Conservation (phyloP, 2,888 invertebrate species). For the Sarcophaga variegata region DNA sequence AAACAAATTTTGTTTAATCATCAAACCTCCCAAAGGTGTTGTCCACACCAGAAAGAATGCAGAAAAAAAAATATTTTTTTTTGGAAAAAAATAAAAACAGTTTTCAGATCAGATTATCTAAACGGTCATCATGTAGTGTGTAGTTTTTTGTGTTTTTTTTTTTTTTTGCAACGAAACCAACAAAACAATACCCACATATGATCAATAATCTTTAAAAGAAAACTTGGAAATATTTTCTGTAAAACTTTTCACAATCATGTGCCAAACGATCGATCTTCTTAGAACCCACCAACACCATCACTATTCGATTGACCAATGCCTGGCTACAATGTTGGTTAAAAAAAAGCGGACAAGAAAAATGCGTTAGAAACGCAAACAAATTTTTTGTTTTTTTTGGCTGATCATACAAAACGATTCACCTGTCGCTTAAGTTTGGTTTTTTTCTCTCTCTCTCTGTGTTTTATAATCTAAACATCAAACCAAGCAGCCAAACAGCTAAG, state of each 20-base stretch:
- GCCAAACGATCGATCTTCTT: conserved; percentile 68
- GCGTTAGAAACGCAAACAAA: conserved; percentile 62
- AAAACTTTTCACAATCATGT: conserved; percentile 66
- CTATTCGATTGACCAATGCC: no score
- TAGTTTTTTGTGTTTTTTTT: conserved; percentile 10
- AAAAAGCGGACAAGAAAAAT: conserved; percentile 61
- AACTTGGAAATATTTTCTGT: conserved; percentile 51
- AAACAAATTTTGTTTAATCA: conserved; percentile 46
- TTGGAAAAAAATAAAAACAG: conserved; percentile 45
- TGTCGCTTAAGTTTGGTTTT: conserved; percentile 59
- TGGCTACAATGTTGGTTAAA: neutral
- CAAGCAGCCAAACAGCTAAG: neutral
- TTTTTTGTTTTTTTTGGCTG: conserved; percentile 21
- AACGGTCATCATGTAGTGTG: conserved; percentile 54
- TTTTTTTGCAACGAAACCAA: conserved; percentile 9
- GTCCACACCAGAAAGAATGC: conserved; percentile 15
- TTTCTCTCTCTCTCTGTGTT: neutral
- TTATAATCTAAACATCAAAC: conserved; percentile 53
- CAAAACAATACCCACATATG: conserved; percentile 57
- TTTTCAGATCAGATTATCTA: conserved; percentile 65
- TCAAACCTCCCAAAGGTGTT: conserved; percentile 51
- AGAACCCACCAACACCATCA: conserved; percentile 55
- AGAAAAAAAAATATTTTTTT: neutral
- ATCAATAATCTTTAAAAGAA: conserved; percentile 58
- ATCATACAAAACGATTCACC: conserved; percentile 69